Conservation (phyloP, 2,797 vertebrate species). For the Liparis tanakae region DNA sequence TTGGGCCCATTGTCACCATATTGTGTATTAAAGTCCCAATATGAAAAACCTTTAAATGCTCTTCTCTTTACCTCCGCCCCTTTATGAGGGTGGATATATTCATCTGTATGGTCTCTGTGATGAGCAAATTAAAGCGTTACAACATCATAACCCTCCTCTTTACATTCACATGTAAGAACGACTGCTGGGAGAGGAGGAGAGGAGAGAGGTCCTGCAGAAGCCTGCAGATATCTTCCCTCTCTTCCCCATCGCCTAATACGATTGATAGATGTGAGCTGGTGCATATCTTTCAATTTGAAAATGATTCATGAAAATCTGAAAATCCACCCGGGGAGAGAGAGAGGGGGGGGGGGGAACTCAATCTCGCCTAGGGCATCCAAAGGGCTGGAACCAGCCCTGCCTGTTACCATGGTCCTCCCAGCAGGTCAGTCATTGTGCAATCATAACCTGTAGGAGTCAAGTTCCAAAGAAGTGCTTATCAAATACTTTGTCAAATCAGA, state of each 20-base stretch:
- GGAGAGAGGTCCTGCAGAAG: neutral
- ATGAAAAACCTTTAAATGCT: conserved; percentile 35
- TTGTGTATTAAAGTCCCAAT: too few species aligned
- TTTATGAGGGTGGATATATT: conserved; percentile 34
- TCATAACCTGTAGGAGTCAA: too few species aligned
- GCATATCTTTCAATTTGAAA: neutral
- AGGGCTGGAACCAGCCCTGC: too few species aligned
- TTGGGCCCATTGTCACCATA: conserved; percentile 8
- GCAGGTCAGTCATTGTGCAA: too few species aligned
- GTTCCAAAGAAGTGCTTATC: too few species aligned
- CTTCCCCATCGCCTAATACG: neutral
- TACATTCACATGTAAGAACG: conserved; percentile 6
- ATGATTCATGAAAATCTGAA: neutral
- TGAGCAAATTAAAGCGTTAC: conserved; percentile 53
- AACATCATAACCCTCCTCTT: conserved; percentile 41
- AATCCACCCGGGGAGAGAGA: too few species aligned
- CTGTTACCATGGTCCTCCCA: too few species aligned
- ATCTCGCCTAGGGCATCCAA: too few species aligned
- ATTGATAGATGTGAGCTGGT: neutral
- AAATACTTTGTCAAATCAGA: too few species aligned
- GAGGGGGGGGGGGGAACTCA: too few species aligned
- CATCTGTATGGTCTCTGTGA: conserved; percentile 26
- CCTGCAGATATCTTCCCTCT: neutral
- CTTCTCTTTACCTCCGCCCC: conserved; percentile 23
- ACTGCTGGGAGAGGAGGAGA: conserved; percentile 1